Base-by-base conservation (phyloP, 2,797 vertebrate species). In the Cirrhinus mrigala region DNA sequence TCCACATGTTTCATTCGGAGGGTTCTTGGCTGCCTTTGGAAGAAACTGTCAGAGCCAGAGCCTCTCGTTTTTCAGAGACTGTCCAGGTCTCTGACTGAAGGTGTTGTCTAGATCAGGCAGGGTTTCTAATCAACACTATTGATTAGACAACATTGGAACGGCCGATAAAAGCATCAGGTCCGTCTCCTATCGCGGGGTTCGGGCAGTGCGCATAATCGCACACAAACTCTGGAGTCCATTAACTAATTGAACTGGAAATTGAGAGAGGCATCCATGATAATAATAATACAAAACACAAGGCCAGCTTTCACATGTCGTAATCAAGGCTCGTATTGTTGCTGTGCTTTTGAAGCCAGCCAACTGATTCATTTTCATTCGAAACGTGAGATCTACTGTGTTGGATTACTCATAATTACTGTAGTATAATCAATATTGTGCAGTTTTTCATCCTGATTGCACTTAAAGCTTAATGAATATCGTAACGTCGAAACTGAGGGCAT, bases 1-100 rank as follows among this genome's bases (percentile, higher is more conserved):
- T 81, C 77, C 88, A 86, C 80, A 89, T 90, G 88, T 92, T 90
- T 89, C 87, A 86, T 86, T 88, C 78, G 22, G 81, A 80, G 54
- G 79, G 24, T 40, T 82, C 82, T 84, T 88, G 89, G 86, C 86
- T 27, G 33, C 73, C 44, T 85, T 79, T 6, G 37, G 68, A 50
- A 70, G 73, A 84, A 87, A 85, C 11, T 2, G 12, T 85, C 37
- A 69, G 80, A 86, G 71, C 52, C 64, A 24, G 54, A 86, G 60
- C 52, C 29, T 73, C 64, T 88, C 62, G 54, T 52, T 66, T 70
- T 52, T 22, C 37, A 29, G 74, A 80, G 85, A 77, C n/a, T 62
- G 54, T 46, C 66, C 74, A 80, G 86, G 74, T 81, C 81, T 84
- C 77, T 48, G 78, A 56, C 58, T 83, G 29, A 74, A 90, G 70